phyloP scores from a whole-genome alignment of 2,797 vertebrate genomes.

The Pachyuromys duprasi region DNA sequence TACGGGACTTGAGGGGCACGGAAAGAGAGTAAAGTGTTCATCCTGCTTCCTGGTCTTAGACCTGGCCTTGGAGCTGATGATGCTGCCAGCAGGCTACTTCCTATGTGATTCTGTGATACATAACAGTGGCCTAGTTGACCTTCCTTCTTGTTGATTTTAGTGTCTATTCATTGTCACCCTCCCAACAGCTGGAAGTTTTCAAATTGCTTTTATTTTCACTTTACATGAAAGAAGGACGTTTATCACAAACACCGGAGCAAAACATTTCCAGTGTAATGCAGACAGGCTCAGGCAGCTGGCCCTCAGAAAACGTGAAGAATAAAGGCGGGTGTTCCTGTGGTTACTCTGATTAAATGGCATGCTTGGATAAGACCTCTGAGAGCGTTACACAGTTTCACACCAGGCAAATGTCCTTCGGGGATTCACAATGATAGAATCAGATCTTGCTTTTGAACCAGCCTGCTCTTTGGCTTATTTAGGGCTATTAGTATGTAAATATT shows the following conservation, averaged over 20 bases:
- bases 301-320: conserved; percentile 50
- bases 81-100: neutral
- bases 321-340: neutral
- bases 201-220: conserved; percentile 26
- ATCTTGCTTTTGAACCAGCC: neutral
- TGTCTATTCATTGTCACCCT: conserved; percentile 73
- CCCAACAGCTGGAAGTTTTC: conserved; percentile 50
- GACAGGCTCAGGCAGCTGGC: neutral
- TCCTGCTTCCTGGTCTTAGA: neutral
- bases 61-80: neutral
- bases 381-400: neutral
- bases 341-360: neutral
- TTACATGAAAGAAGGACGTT: conserved; percentile 21
- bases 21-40: neutral
- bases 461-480: neutral
- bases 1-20: neutral
- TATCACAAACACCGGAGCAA: conserved; percentile 66
- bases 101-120: neutral
- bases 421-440: neutral
- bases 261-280: neutral
- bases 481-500: conserved; percentile 17
- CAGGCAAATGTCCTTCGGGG: neutral
- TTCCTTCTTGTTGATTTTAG: neutral
- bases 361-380: conserved; percentile 9
- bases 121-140: conserved; percentile 49